Conservation (phyloP, 2,797 vertebrate species). For the Takifugu rubripes region DNA sequence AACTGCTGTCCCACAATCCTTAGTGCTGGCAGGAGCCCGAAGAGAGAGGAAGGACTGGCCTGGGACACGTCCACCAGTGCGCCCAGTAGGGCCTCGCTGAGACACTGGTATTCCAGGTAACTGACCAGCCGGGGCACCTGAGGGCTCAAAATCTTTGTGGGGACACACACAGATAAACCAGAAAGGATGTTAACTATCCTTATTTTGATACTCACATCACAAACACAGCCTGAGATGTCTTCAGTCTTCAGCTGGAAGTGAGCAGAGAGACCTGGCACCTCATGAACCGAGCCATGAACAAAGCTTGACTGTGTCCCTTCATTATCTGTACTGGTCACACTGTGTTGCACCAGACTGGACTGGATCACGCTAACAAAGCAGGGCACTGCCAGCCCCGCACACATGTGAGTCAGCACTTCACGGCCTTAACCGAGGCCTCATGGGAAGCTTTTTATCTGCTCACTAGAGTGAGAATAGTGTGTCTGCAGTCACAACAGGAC, state of each 20-base stretch:
- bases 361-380: slow-evolving; percentile 16
- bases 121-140: slow-evolving; percentile 80
- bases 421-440: too few relatives aligned
- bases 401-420: slow-evolving; percentile 2
- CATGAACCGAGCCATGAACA: slow-evolving; percentile 31
- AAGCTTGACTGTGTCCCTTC: slow-evolving; percentile 36
- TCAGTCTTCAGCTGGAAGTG: slow-evolving; percentile 10
- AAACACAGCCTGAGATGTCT: slow-evolving; percentile 12
- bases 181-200: neutral
- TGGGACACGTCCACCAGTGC: slow-evolving; percentile 82
- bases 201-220: neutral
- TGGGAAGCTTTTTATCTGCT: too few relatives aligned
- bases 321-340: slow-evolving; percentile 37
- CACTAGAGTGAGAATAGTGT: too few relatives aligned
- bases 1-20: slow-evolving; percentile 78
- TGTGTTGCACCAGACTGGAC: slow-evolving; percentile 17
- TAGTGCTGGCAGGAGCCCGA: slow-evolving; percentile 77
- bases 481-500: too few relatives aligned
- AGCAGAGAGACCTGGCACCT: slow-evolving; percentile 16
- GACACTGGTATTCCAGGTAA: slow-evolving; percentile 75
- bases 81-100: slow-evolving; percentile 79
- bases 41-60: slow-evolving; percentile 81
- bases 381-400: slow-evolving; percentile 8
- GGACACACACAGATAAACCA: neutral
- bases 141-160: slow-evolving; percentile 81